These are phyloP conservation scores for Alauda arvensis DNA, from an alignment of 2,797 vertebrate species.

Conservation along the genomic window DNA sequence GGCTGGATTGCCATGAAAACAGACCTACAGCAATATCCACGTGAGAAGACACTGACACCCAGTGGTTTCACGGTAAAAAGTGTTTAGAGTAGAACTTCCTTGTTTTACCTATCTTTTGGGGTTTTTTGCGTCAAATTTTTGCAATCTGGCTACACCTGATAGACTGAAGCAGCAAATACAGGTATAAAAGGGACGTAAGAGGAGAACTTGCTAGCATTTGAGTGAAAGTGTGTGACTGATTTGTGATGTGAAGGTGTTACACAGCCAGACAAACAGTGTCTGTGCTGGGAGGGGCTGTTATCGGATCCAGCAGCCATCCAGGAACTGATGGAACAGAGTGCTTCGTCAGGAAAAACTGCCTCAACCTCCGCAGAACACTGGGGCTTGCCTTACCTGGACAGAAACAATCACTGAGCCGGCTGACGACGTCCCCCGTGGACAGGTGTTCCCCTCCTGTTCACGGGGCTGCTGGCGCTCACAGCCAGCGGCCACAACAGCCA, in stretches of 20 bases:
- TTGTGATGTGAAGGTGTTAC: rapidly evolving
- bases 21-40: neutral
- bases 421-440: neutral
- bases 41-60: neutral
- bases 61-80: neutral
- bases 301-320: rapidly evolving
- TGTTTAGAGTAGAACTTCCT: neutral
- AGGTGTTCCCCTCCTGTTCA: neutral
- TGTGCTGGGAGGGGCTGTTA: rapidly evolving
- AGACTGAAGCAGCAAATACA: neutral
- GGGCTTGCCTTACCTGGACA: neutral
- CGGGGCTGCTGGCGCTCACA: neutral
- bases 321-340: rapidly evolving
- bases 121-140: neutral
- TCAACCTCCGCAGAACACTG: rapidly evolving
- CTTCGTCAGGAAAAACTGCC: neutral
- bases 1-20: neutral
- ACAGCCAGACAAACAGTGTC: neutral
- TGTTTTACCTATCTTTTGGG: neutral
- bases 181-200: too few relatives aligned
- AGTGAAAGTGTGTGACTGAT: rapidly evolving
- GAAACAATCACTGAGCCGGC: rapidly evolving
- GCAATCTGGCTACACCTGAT: neutral
- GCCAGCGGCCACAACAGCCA: neutral
- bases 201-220: neutral